Conservation (phyloP, 2,888 invertebrate species). For the Latheticus oryzae region DNA sequence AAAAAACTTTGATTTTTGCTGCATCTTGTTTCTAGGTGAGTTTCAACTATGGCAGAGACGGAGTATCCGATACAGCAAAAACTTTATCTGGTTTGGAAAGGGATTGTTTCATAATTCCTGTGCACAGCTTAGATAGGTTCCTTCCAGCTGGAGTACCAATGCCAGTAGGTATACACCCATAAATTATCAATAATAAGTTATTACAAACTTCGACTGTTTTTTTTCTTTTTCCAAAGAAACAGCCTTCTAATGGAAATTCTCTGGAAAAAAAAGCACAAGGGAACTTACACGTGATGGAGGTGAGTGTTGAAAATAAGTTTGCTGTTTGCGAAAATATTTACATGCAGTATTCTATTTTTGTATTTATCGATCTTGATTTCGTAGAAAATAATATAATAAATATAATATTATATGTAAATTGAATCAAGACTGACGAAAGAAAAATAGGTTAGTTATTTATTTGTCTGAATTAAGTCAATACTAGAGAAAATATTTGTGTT, state of each 20-base stretch:
- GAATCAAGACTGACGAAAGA: too few species aligned
- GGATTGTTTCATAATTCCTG: conserved; percentile 94
- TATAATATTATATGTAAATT: too few species aligned
- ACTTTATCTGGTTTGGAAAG: conserved; percentile 85
- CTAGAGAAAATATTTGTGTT: too few species aligned
- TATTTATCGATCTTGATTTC: too few species aligned
- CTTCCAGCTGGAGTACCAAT: conserved; percentile 92
- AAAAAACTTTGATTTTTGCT: too few species aligned
- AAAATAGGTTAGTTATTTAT: too few species aligned
- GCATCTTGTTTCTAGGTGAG: conserved; percentile 54
- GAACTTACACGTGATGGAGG: conserved; percentile 64
- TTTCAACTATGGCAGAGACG: conserved; percentile 59
- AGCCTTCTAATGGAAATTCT: conserved; percentile 55
- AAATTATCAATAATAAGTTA: conserved; percentile 3
- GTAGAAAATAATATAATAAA: too few species aligned
- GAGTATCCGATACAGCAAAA: conserved; percentile 62
- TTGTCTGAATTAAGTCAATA: too few species aligned
- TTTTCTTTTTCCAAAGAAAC: conserved; percentile 57
- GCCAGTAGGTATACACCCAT: conserved; percentile 61
- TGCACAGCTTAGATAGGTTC: conserved; percentile 88
- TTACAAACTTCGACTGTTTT: too few species aligned
- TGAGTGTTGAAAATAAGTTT: too few species aligned
- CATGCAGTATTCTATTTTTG: too few species aligned
- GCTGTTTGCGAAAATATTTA: too few species aligned
- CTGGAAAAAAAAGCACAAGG: conserved; percentile 58